A percentile compares a stretch with the other conserved stretches of the same genome.
Conservation (phyloP, 2,888 invertebrate species). For the Tinea trinotella region DNA sequence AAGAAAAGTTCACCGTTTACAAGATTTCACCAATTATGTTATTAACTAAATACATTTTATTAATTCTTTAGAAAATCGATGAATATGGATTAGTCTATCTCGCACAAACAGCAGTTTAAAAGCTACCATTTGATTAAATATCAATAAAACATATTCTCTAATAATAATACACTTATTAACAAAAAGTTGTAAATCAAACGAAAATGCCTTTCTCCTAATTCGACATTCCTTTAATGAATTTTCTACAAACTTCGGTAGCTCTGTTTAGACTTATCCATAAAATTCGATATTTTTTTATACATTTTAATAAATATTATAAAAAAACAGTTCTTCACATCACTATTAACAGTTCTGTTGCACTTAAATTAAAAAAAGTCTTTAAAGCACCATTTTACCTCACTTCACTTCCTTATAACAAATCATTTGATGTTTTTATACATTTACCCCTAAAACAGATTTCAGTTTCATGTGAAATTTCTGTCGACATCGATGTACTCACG, state of each 20-base stretch:
- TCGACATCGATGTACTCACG: constrained; percentile 83
- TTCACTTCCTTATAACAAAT: constrained; percentile 39
- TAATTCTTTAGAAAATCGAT: too few species aligned
- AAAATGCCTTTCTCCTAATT: too few species aligned
- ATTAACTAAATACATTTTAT: constrained; percentile 9
- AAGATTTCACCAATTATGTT: constrained; percentile 50
- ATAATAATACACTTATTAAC: too few species aligned
- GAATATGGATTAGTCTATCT: too few species aligned
- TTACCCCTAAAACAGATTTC: constrained; percentile 91
- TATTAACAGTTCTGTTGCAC: constrained; percentile 2
- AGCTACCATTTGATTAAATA: too few species aligned
- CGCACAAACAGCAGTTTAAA: too few species aligned
- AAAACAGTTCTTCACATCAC: constrained; percentile 18
- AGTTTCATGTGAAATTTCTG: constrained; percentile 87
- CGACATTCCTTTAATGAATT: too few species aligned
- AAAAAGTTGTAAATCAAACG: too few species aligned
- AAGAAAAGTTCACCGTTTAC: constrained; percentile 45
- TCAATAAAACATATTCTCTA: too few species aligned
- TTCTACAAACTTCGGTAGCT: too few species aligned
- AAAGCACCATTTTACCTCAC: constrained; percentile 34
- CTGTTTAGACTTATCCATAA: neutral
- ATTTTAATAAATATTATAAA: constrained; percentile 16
- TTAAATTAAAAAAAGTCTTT: constrained; percentile 24
- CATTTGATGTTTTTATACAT: constrained; percentile 79
- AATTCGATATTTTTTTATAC: neutral